A percentile compares a stretch with the other conserved stretches of the same genome.
Evolutionary conservation across 2,888 invertebrate species (phyloP).

Genomic region (Leptinotarsa tumamoca): DNA sequence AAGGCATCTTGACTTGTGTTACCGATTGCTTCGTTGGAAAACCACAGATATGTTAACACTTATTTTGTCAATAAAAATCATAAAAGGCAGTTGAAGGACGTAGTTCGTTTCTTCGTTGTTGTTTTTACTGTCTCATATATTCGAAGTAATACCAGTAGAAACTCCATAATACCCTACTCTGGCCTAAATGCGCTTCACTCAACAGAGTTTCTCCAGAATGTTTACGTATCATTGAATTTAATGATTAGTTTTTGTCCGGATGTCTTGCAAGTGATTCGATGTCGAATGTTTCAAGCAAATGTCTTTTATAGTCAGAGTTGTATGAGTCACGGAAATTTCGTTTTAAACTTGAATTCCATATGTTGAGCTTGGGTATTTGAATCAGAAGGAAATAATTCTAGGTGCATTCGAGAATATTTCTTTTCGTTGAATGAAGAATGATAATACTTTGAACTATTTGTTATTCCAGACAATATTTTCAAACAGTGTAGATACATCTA

Average conservation of each 20-base stretch:
- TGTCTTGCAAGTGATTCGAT: conserved; percentile 27
- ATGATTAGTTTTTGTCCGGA: conserved; percentile 23
- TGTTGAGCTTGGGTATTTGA: background rate
- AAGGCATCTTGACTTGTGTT: no score
- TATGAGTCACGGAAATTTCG: conserved; percentile 9
- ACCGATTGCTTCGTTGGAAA: no score
- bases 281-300: conserved; percentile 11
- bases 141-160: conserved; percentile 8
- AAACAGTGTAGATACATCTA: no score
- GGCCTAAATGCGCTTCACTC: conserved; percentile 20
- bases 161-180: conserved; percentile 20
- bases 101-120: background rate
- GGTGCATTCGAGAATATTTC: background rate
- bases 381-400: background rate
- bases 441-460: no score
- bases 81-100: background rate
- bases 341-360: conserved; percentile 9
- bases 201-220: conserved; percentile 18
- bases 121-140: conserved; percentile 1
- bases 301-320: conserved; percentile 14
- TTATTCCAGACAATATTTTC: no score
- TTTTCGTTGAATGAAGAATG: background rate
- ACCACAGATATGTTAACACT: no score
- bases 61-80: no score
- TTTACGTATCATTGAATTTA: conserved; percentile 29